Base-by-base conservation (phyloP, 2,888 invertebrate species). In the Xanthostigma xanthostigma region DNA sequence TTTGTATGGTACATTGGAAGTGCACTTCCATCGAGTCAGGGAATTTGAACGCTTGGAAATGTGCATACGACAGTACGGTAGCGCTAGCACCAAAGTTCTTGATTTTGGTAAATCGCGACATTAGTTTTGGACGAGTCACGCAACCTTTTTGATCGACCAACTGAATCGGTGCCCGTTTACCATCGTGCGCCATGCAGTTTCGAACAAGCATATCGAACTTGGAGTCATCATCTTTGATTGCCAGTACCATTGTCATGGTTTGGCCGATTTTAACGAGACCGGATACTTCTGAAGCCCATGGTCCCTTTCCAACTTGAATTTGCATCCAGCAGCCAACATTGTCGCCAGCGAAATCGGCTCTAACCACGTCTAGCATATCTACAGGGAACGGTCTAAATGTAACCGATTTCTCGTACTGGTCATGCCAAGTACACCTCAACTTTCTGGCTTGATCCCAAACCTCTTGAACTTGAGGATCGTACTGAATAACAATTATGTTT, bases 301-400 rank as follows among this genome's bases (percentile, higher is more conserved):
- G 93, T 17, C 92, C 91, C 63, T 90, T 91, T 39, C 91, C 92
- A 4, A 91, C 90, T 72, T 94, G 93, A 55, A 94, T 93, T 64
- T 93, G 92, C 93, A 94, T 93, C 93, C 93, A 94, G 68, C 93
- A 93, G 13, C 92, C 92, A 2, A 93, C 91, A 61, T 94, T 94
- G 60, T 94, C 93, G 1, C 93, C 93, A 50, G 92, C 91, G 57
- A 94, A 94, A 60, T 93, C 92, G 3, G 93, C 92, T 46, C 91
- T 71, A n/a, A 93, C 91, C 5, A 93, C 92, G 64, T 93, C 92
- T 47, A 93, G 62, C 91, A 92, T 93, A 63, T 93, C 93, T 2
- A 94, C 93, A 1, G 92, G 91, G 78, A 93, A 93, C 0, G 93
- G 92, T 47, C 92, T 71, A 71, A 93, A 93, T 0, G 93, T 92